These are phyloP conservation scores for Drosophila yakuba DNA, from an alignment of 1,140 invertebrate genomes.

Conservation along the genomic window DNA sequence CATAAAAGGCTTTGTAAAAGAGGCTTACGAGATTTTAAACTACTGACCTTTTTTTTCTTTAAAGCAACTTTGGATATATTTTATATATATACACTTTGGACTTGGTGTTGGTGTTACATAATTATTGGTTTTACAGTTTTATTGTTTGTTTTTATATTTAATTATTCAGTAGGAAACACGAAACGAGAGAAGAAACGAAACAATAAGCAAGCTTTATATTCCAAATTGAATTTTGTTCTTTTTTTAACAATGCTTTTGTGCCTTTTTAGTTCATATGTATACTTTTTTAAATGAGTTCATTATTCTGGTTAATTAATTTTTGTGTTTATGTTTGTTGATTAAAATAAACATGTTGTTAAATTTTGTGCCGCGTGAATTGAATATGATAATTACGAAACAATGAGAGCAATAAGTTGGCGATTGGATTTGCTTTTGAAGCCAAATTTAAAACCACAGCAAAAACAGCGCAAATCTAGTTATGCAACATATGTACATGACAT, in stretches of 20 bases:
- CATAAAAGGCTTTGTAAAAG: conserved; percentile 7
- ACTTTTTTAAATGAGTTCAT: conserved; percentile 54
- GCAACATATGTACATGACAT: conserved; percentile 67
- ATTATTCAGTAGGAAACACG: conserved; percentile 12
- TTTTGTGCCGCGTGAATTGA: conserved; percentile 47
- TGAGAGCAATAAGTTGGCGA: conserved; percentile 27
- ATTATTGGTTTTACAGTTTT: conserved; percentile 17
- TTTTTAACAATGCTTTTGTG: conserved; percentile 43
- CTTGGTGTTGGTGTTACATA: conserved; percentile 31
- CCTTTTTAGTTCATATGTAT: conserved; percentile 29
- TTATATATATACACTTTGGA: conserved; percentile 15
- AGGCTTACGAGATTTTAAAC: background rate
- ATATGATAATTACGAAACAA: conserved; percentile 34
- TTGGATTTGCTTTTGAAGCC: conserved; percentile 46
- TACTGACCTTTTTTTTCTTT: too few species aligned
- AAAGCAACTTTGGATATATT: background rate
- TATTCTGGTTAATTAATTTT: conserved; percentile 58
- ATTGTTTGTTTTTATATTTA: conserved; percentile 26
- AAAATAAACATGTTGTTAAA: conserved; percentile 55
- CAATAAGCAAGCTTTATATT: conserved; percentile 36
- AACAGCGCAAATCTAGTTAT: conserved; percentile 38
- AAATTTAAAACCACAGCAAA: conserved; percentile 44
- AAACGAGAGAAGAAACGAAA: conserved; percentile 38
- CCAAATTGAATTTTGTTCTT: conserved; percentile 38
- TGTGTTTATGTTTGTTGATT: conserved; percentile 63